These are phyloP conservation scores for Sibirionetta formosa DNA, from an alignment of 2,797 vertebrate species.

Conservation along the genomic window DNA sequence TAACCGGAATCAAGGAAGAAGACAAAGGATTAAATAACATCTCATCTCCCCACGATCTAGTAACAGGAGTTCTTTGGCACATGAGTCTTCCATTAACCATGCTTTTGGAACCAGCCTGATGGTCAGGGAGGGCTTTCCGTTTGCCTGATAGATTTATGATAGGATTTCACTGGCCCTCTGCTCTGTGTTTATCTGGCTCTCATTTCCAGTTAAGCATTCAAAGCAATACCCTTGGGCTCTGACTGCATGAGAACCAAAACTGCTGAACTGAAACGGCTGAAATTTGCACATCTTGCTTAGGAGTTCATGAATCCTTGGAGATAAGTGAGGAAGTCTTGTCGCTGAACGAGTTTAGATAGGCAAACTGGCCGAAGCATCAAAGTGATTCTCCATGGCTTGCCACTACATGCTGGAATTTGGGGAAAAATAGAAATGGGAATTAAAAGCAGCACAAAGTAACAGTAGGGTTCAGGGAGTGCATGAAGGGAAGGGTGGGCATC, in stretches of 20 bases:
- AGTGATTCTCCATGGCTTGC: not conserved
- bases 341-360: not conserved
- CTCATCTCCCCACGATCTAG: not conserved
- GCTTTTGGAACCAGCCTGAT: conserved; percentile 36
- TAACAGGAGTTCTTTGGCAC: conserved; percentile 42
- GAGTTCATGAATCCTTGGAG: not conserved
- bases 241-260: conserved; percentile 48
- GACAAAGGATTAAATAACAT: not conserved
- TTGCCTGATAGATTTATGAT: conserved; percentile 29
- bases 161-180: conserved; percentile 29
- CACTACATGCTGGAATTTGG: not conserved
- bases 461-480: not conserved
- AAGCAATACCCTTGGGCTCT: conserved; percentile 29
- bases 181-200: conserved; percentile 50
- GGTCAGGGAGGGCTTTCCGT: not conserved
- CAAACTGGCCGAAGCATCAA: not conserved
- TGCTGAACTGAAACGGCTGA: not conserved
- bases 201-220: conserved; percentile 21
- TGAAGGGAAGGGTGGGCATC: not conserved
- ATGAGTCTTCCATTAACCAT: conserved; percentile 1
- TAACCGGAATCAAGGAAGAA: not conserved
- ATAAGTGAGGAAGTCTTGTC: not conserved
- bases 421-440: not conserved
- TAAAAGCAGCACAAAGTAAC: not conserved
- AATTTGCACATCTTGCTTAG: not conserved